Evolutionary conservation across 2,113 vertebrate genomes (phyloP), one percentile per base, ranked within the genome.

Genomic region (Caranx melampygus): DNA sequence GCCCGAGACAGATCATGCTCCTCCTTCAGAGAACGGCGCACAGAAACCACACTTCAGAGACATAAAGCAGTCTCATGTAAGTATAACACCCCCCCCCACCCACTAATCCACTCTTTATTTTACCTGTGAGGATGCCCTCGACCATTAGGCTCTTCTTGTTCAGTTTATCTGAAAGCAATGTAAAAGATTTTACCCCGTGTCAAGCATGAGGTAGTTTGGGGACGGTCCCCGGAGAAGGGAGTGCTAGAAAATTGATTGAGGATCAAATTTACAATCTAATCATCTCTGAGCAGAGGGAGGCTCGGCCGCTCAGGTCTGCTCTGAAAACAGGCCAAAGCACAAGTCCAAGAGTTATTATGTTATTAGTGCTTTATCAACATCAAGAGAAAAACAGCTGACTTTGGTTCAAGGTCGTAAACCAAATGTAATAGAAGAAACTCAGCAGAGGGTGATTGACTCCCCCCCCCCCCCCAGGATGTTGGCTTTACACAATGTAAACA

Each of bases 251-350:
- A 77, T 55, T 86, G 83, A 92, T 84, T 79, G 84, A 88, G 54
- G 64, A 87, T 83, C 55, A 82, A 68, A 90, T 92, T 92, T 81
- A 84, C 72, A 82, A 70, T 83, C 87, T 83, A 69, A 86, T 92
- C 74, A 83, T 71, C 55, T 57, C 60, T 49, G 59, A 75, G 67
- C 49, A 6, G 33, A 70, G 45, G 66, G 52, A 79, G 47, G n/a
- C 10, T 34, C 60, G 34, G 42, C 35, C 44, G 49, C 47, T 34
- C 40, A 20, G 57, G 21, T 47, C 67, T 81, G 37, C 45, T 47
- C 64, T 68, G 68, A 64, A 70, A n/a, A 11, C 47, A 59, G 37
- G 81, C 45, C 71, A 76, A 75, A 72, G 26, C 21, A 61, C 40
- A 21, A 81, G 21, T 37, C 33, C 2, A 16, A 79, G 67, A 16